Base-by-base conservation (phyloP, 2,888 invertebrate genomes). In the Arctia plantaginis region DNA sequence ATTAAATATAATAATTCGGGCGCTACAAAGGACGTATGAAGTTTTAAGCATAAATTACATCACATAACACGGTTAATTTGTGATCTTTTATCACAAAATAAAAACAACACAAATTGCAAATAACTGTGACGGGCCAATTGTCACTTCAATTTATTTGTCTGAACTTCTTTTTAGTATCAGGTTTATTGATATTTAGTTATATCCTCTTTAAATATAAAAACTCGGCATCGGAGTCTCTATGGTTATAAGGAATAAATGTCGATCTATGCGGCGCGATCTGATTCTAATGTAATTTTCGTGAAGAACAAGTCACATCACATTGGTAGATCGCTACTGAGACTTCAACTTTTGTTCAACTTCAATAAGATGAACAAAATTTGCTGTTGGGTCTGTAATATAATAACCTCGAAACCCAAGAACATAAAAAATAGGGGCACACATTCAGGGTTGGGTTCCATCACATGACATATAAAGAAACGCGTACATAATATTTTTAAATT, bases 41-140 rank as follows among this genome's bases (percentile, higher is more conserved):
- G n/a, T 59, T n/a, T 71, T 33, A n/a, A 75, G 70, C 76, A 73
- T 71, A 70, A 70, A 67, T 72, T 64, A 73, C 62, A 72, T 83
- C 72, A 83, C 85, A 80, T 82, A 74, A 69, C 80, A 86, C 87
- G 76, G 73, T 75, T 59, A 81, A 86, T 88, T 88, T 88, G 70
- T 71, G 70, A 64, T 64, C 66, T 74, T 73, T 47, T 71, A 74
- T 76, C 71, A 82, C 69, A 80, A 77, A 80, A 73, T 80, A 51
- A 80, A 86, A 84, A 82, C 67, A 83, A 83, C 81, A 83, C 80
- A 74, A 62, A 79, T 78, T 77, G 47, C 23, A 73, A 77, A 81
- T 77, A 79, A 82, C 77, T 80, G 71, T 80, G 80, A 84, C 80
- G 77, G 77, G 74, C 74, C 51, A 76, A 70, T 73, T 81, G 79